Percentiles rank a stretch among this genome's conserved stretches.
phyloP scores from a whole-genome alignment of 2,888 invertebrate species.

The Cheilosia urbana region DNA sequence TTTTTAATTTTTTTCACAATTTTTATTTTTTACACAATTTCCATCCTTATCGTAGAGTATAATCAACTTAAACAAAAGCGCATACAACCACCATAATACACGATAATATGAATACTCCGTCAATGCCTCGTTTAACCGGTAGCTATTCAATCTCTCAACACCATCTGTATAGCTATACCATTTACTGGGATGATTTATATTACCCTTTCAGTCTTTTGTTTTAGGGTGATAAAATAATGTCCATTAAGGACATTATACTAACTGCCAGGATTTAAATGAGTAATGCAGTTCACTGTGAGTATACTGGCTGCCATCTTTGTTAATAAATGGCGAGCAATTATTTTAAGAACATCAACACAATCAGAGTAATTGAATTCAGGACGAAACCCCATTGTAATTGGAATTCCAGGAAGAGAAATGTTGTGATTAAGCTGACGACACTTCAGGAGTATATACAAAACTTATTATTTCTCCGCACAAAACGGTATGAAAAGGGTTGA shows the following conservation, averaged over 20 bases:
- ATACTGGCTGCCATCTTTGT: conserved; percentile 23
- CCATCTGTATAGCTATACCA: neutral
- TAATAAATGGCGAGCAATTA: conserved; percentile 53
- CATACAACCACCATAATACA: too few species aligned
- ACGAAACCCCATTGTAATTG: conserved; percentile 9
- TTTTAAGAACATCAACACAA: conserved; percentile 56
- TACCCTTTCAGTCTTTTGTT: conserved; percentile 41
- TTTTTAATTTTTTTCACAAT: too few species aligned
- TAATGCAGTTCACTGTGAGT: conserved; percentile 34
- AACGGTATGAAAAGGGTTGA: neutral
- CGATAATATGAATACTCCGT: too few species aligned
- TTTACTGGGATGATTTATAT: conserved; percentile 39
- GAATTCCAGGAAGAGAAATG: conserved; percentile 5
- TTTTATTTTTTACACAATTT: too few species aligned
- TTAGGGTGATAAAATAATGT: conserved; percentile 46
- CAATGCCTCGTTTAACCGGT: too few species aligned
- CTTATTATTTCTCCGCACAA: neutral
- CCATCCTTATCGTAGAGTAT: too few species aligned
- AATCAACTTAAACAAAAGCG: too few species aligned
- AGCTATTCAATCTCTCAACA: neutral
- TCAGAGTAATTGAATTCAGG: conserved; percentile 57
- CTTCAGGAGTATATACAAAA: conserved; percentile 1
- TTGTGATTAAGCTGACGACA: conserved; percentile 9
- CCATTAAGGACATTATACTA: conserved; percentile 62
- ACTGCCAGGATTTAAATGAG: conserved; percentile 60